Conservation (phyloP, 2,113 vertebrate genomes). For the Morphnarchus princeps region DNA sequence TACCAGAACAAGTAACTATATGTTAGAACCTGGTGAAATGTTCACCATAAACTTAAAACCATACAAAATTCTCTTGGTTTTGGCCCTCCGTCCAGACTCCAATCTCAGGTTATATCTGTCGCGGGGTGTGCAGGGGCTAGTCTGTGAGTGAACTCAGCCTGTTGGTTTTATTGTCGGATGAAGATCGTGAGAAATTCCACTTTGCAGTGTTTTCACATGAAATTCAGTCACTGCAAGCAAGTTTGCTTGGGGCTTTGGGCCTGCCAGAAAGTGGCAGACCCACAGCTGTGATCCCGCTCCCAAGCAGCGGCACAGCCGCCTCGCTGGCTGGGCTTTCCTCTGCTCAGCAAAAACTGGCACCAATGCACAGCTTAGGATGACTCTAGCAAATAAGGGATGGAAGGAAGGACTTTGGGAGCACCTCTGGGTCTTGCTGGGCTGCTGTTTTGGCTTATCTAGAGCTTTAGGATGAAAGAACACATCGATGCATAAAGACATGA, state of each 20-base stretch:
- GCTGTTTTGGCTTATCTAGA: rapidly evolving
- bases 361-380: rapidly evolving
- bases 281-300: neutral
- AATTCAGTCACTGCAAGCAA: neutral
- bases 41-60: neutral
- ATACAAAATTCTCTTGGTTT: neutral
- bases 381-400: neutral
- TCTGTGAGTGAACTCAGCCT: neutral
- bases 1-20: neutral
- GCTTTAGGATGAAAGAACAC: neutral
- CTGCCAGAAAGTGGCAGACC: neutral
- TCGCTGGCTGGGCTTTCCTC: neutral
- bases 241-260: neutral
- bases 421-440: neutral
- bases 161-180: rapidly evolving
- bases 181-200: neutral
- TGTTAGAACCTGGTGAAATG: neutral
- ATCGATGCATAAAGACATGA: rapidly evolving
- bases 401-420: neutral
- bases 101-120: neutral
- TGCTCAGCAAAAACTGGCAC: rapidly evolving
- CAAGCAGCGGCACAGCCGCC: rapidly evolving
- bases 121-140: rapidly evolving
- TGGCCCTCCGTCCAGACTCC: neutral
- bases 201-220: neutral